A percentile compares a stretch with the other conserved stretches of the same genome.
Evolutionary conservation across 2,888 invertebrate genomes (phyloP).

Genomic region (Eupelmus urozonus): DNA sequence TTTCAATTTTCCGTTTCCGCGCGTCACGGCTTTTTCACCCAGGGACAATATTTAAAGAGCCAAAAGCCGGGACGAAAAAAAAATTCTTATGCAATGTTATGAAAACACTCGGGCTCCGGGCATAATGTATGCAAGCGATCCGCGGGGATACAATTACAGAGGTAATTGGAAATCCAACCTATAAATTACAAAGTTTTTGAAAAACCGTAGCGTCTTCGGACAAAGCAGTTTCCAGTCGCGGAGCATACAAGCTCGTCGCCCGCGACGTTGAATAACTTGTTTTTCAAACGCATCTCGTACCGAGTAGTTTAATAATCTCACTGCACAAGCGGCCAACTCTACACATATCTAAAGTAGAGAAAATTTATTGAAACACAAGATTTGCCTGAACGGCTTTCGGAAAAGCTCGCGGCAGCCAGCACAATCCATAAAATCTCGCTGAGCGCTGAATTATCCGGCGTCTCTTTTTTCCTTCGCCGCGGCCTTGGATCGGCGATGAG

Average conservation of each 20-base stretch:
- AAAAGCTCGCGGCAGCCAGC: constrained; percentile 15
- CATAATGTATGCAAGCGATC: not conserved
- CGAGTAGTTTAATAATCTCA: constrained; percentile 25
- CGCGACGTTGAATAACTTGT: constrained; percentile 15
- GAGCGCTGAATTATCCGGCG: not conserved
- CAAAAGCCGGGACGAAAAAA: not conserved
- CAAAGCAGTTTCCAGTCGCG: too few species aligned
- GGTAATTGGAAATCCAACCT: not conserved
- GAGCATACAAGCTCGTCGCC: not conserved
- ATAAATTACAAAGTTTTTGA: not conserved
- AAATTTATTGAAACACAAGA: not conserved
- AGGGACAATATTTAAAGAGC: constrained; percentile 5
- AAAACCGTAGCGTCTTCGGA: not conserved
- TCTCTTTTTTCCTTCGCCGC: not conserved
- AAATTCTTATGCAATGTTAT: constrained; percentile 7
- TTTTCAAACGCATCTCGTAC: constrained; percentile 12
- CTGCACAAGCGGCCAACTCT: not conserved
- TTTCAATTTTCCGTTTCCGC: constrained; percentile 5
- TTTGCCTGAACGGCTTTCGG: not conserved
- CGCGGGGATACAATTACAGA: not conserved
- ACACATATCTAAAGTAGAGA: not conserved
- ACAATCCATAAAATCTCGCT: too few species aligned
- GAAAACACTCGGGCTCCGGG: not conserved
- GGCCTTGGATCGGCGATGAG: constrained; percentile 8
- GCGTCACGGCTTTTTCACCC: not conserved